Base-by-base conservation (phyloP, 2,888 invertebrate genomes). In the Melieria picta region DNA sequence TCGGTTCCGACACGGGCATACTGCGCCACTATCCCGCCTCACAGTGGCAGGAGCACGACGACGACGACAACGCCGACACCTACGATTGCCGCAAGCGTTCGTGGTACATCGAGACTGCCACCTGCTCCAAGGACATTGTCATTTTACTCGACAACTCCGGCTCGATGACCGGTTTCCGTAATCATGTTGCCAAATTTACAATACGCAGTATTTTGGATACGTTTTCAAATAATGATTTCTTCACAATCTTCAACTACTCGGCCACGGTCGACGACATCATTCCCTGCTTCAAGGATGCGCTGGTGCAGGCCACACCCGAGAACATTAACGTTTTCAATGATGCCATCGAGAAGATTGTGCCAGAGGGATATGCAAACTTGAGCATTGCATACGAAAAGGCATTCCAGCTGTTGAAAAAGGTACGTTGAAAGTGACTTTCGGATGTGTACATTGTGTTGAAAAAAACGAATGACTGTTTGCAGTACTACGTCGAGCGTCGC, bases 61-160 rank as follows among this genome's bases (percentile, higher is more conserved):
- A 83, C 64, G 82, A 86, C 65, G 85, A 88, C 60, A 88, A 89
- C 75, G 88, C 89, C 6, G 97, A 97, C 84, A 90, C 93, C 3
- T 99, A 96, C 86, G 99, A 99, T 86, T 98, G 97, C 81, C 91
- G 98, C 68, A 93, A 94, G 60, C 90, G 94, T 72, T 94, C 95
- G 57, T 98, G 98, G 98, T 99, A 97, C 85, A 97, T 99, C 77
- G 96, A 98, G 88, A 98, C 98, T 0, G 97, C 99, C 0, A 97
- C 98, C 0, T 97, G 97, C 81, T 97, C 98, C 7, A 99, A 99
- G 88, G 98, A 99, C 83, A 93, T 99, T 79, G 91, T 99, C 46
- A 97, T 99, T 72, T 89, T 99, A 69, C 89, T 99, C 74, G 99
- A 99, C 84, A 92, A 93, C 71, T 97, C 98, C 64, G 99, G 99